Conservation (phyloP, 2,797 vertebrate species). For the Nannoperca australis region DNA sequence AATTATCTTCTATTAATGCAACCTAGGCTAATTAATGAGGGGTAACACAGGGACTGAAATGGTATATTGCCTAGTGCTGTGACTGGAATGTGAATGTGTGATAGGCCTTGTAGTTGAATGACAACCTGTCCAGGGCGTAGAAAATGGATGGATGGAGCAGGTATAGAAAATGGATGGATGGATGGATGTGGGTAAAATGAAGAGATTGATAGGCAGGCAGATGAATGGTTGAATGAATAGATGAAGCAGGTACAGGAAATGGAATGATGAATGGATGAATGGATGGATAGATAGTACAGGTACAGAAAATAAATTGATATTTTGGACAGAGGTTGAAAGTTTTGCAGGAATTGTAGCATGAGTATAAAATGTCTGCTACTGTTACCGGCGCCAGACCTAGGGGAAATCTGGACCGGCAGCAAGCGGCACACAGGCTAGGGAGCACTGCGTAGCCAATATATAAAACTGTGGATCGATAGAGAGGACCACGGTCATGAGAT, state of each 20-base stretch:
- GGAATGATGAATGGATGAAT: not conserved
- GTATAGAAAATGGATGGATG: not conserved
- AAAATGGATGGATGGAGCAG: not conserved
- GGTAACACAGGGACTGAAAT: slow-evolving; percentile 11
- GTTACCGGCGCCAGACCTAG: no score
- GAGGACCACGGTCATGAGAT: no score
- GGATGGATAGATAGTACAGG: no score
- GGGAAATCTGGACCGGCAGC: no score
- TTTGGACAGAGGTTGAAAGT: no score
- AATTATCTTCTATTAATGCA: slow-evolving; percentile 29
- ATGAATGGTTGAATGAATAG: not conserved
- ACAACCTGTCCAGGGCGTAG: not conserved
- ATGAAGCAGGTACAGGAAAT: no score
- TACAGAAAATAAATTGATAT: no score
- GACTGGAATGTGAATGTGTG: not conserved
- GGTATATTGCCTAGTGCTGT: slow-evolving; percentile 7
- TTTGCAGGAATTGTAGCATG: no score
- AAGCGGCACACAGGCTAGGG: no score
- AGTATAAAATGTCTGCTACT: no score
- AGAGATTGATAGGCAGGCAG: not conserved
- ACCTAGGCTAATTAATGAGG: slow-evolving; percentile 16
- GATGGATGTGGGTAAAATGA: not conserved
- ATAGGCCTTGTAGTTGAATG: not conserved
- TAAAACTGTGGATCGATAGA: no score
- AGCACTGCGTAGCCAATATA: no score